Conservation (phyloP, 2,888 invertebrate genomes). For the Chloroclystis v-ata region DNA sequence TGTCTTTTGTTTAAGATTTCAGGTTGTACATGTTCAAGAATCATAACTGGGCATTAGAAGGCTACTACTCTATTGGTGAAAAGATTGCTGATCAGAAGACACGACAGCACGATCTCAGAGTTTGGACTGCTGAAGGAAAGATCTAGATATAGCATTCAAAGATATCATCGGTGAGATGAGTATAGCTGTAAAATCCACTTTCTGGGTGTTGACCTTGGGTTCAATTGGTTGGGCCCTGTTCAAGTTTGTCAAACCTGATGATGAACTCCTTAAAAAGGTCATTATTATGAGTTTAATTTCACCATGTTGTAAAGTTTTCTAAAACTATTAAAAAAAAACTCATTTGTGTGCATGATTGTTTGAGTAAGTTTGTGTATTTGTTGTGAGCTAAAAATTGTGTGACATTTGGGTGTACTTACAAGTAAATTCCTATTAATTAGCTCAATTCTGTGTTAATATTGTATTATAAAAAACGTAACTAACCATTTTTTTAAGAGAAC, state of each 20-base stretch:
- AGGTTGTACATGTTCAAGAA: constrained; percentile 83
- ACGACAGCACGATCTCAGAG: constrained; percentile 74
- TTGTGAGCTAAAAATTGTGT: no score
- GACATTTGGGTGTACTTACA: no score
- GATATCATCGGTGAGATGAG: constrained; percentile 59
- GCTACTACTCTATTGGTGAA: constrained; percentile 85
- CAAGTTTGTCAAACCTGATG: constrained; percentile 74
- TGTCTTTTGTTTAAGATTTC: constrained; percentile 77
- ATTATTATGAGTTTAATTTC: constrained; percentile 41
- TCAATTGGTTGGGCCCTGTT: constrained; percentile 80
- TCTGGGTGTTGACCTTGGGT: constrained; percentile 80
- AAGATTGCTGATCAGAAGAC: constrained; percentile 70
- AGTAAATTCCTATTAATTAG: no score
- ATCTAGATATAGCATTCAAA: constrained; percentile 40
- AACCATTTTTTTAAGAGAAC: no score
- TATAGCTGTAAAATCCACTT: constrained; percentile 67
- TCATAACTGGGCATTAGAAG: constrained; percentile 81
- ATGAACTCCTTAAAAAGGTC: constrained; percentile 76
- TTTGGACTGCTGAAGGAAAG: constrained; percentile 78
- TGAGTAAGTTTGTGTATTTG: constrained; percentile 28
- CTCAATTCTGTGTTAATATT: no score
- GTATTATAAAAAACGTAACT: no score
- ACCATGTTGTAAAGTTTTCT: constrained; percentile 11
- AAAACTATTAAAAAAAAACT: constrained; percentile 30
- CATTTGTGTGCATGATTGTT: constrained; percentile 23